phyloP scores from a whole-genome alignment of 1,140 invertebrate genomes.

The Pseudobourletiella spinata region DNA sequence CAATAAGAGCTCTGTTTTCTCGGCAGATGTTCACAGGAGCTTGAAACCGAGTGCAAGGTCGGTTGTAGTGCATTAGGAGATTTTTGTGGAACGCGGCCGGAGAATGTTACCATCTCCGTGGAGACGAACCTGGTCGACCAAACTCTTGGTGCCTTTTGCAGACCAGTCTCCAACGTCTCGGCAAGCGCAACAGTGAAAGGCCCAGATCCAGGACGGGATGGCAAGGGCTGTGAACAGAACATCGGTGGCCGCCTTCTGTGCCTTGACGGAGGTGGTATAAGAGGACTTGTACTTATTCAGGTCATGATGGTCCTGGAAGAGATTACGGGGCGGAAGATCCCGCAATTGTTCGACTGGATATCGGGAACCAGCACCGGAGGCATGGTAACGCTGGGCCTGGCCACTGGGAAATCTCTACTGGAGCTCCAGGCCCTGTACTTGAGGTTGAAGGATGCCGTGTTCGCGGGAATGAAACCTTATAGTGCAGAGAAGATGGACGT shows the following conservation, averaged over 20 bases:
- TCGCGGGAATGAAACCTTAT: constrained; percentile 80
- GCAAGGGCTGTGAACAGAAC: no score
- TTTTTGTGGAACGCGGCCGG: constrained; percentile 41
- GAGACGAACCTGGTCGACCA: no score
- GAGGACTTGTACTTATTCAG: constrained; percentile 76
- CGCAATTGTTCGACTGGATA: constrained; percentile 90
- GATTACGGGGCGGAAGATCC: constrained; percentile 53
- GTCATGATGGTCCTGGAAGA: constrained; percentile 71
- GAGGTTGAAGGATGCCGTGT: constrained; percentile 83
- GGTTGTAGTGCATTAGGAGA: background rate
- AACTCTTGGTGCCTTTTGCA: no score
- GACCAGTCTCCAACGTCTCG: no score
- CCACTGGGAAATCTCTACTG: constrained; percentile 43
- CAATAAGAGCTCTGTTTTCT: no score
- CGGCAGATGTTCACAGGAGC: no score
- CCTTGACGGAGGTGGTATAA: constrained; percentile 88
- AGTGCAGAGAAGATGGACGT: constrained; percentile 71
- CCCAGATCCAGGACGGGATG: no score
- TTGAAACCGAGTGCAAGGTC: no score
- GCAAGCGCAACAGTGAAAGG: no score
- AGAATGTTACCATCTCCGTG: no score
- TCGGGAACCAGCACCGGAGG: constrained; percentile 88
- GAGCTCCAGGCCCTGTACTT: constrained; percentile 73
- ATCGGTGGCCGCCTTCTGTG: constrained; percentile 57
- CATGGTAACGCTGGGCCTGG: constrained; percentile 71